phyloP scores from a whole-genome alignment of 1,140 invertebrate species.

The Calycopis cecrops region DNA sequence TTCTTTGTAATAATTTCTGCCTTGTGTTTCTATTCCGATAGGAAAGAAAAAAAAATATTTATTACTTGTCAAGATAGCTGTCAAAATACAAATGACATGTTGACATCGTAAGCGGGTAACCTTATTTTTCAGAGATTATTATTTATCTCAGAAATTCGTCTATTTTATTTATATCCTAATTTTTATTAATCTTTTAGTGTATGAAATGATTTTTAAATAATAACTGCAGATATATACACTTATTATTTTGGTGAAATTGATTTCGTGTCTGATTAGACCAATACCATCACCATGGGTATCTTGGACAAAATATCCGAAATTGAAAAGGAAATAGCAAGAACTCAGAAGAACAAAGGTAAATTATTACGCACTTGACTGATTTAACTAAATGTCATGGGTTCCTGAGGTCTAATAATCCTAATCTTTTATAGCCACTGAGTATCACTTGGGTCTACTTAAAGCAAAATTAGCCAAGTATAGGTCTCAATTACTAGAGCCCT shows the following conservation, averaged over 20 bases:
- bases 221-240: background rate
- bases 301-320: constrained; percentile 99
- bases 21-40: too few species aligned
- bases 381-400: background rate
- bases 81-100: background rate
- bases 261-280: constrained; percentile 9
- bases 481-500: constrained; percentile 94
- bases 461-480: constrained; percentile 99
- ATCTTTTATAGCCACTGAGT: constrained; percentile 92
- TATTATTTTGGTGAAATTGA: background rate
- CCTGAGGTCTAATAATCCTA: background rate
- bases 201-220: constrained; percentile 1
- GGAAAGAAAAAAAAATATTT: too few species aligned
- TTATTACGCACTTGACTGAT: background rate
- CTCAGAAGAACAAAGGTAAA: constrained; percentile 99
- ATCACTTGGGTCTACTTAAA: constrained; percentile 98
- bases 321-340: constrained; percentile 97
- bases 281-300: constrained; percentile 88
- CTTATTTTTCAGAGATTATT: constrained; percentile 2
- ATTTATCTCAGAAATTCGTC: background rate
- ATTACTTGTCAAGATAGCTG: background rate
- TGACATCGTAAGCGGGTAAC: constrained; percentile 4
- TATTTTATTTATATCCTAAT: background rate
- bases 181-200: background rate
- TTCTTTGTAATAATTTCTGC: too few species aligned